Evolutionary conservation across 2,113 vertebrate species (phyloP).

Genomic region (Toxotes chatareus): DNA sequence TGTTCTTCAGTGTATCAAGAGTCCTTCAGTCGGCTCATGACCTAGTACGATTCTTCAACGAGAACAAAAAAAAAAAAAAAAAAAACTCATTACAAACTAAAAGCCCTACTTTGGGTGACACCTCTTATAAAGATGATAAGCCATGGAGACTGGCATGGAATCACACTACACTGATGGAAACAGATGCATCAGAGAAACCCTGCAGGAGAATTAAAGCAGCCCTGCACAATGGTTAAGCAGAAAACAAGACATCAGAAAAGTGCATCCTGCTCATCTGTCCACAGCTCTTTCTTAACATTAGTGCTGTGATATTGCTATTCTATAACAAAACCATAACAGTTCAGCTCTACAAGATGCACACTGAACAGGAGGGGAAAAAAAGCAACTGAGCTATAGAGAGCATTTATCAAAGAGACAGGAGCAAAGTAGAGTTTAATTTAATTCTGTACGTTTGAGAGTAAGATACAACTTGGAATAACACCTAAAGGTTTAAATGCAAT

Average conservation of each 20-base stretch:
- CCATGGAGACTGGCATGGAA: conserved; percentile 55
- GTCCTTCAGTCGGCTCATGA: conserved; percentile 73
- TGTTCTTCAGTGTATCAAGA: conserved; percentile 76
- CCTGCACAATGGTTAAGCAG: conserved; percentile 10
- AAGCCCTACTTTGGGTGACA: conserved; percentile 70
- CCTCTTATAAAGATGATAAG: conserved; percentile 74
- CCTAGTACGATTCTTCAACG: conserved; percentile 50
- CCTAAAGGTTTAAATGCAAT: conserved; percentile 85
- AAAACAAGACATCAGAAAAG: conserved; percentile 33
- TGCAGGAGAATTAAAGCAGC: conserved; percentile 38
- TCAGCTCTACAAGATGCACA: conserved; percentile 37
- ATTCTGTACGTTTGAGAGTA: conserved; percentile 72
- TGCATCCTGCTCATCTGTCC: conserved; percentile 1
- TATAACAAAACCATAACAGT: conserved; percentile 46
- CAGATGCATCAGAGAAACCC: conserved; percentile 49
- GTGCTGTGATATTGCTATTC: conserved; percentile 24
- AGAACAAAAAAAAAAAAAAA: conserved; percentile 48
- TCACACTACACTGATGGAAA: conserved; percentile 53
- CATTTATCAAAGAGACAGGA: conserved; percentile 71
- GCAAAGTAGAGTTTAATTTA: conserved; percentile 75
- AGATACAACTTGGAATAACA: conserved; percentile 79
- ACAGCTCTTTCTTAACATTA: conserved; percentile 9
- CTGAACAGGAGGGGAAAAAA: conserved; percentile 10
- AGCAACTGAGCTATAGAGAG: conserved; percentile 42
- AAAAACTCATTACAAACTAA: conserved; percentile 76